Evolutionary conservation across 2,797 vertebrate species (phyloP), one percentile per base, ranked within the genome.

Genomic region (Danio jaintianensis): DNA sequence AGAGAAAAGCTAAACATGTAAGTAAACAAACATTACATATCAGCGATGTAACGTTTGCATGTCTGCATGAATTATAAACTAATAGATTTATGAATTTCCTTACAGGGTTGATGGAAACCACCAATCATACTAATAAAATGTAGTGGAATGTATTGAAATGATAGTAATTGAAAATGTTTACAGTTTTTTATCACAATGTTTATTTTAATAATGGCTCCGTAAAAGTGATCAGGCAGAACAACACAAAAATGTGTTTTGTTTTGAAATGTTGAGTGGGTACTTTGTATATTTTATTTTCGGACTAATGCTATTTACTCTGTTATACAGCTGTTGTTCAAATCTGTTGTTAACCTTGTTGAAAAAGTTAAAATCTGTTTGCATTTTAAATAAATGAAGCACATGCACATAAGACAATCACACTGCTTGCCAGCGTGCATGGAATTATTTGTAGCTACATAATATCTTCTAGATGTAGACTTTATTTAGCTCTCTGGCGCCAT

Each of bases 41-140:
- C 42, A 78, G 29, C 3, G 29, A 29, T 50, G 8, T 9, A 59
- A 58, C 5, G 38, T 29, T 29, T 29, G 29, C 29, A 56, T 6
- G 2, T 29, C 29, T 29, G 29, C 29, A 56, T 6, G 2, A n/a
- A 53, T 22, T 73, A 5, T 29, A 29, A 29, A 29, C 29, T 22
- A 52, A 40, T 53, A 38, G 10, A 50, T 15, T 4, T 75, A 2
- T 58, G 6, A 45, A 52, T 70, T 61, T 40, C 50, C 22, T 70
- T 52, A 78, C 66, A 78, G 76, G 42, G 18, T 40, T 52, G 56
- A 6, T 69, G 43, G 45, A 20, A 70, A 78, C 55, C 55, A 4
- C 13, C n/a, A 1, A 43, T 50, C n/a, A 52, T 18, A 1, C 16
- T n/a, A 56, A 55, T 18, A 56, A 20, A 47, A 29, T 20, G 22